Base-by-base conservation (phyloP, 2,797 vertebrate genomes). In the Apogon talboti region DNA sequence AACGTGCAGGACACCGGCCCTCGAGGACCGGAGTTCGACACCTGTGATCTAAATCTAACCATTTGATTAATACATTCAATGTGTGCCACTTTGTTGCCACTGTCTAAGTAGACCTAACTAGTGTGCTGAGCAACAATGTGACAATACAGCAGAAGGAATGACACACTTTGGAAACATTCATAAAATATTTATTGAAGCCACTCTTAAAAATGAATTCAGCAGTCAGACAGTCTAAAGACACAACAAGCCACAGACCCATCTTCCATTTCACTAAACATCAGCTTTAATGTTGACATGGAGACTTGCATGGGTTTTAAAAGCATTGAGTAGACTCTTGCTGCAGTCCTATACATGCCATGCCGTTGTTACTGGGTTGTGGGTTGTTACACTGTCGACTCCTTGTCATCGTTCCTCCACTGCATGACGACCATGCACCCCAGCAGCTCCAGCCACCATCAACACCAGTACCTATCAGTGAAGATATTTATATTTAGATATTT, bases 391-490 rank as follows among this genome's bases (percentile, higher is more conserved):
- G 89, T 3, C 96, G 92, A 21, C 83, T 94, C 50, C 96, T 94
- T 0, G 73, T 92, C 79, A 71, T 94, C 0, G 63, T 89, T 18
- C 81, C 76, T 38, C 86, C 85, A 0, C 84, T 92, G 76, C 96
- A 96, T 0, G 91, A 37, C 1, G 96, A 94, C 96, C 96, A 98
- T 3, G 74, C 64, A 11, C 94, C 92, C 97, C 96, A 98, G 87
- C 97, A 99, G 62, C 87, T 95, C 97, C 97, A 98, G 58, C 71
- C 92, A 45, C 96, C 96, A 14, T 95, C 93, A n/a, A 93, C 58
- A 57, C 89, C 82, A 55, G 92, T 51, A 59, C 74, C 97, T 98
- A 82, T 56, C 19, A 62, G 24, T 28, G 41, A 45, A 65, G 38
- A 4, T 10, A 28, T 37, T 21, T 21, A 21, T 21, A 21, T 49